Conservation (phyloP, 2,113 vertebrate species). For the Natator depressus region DNA sequence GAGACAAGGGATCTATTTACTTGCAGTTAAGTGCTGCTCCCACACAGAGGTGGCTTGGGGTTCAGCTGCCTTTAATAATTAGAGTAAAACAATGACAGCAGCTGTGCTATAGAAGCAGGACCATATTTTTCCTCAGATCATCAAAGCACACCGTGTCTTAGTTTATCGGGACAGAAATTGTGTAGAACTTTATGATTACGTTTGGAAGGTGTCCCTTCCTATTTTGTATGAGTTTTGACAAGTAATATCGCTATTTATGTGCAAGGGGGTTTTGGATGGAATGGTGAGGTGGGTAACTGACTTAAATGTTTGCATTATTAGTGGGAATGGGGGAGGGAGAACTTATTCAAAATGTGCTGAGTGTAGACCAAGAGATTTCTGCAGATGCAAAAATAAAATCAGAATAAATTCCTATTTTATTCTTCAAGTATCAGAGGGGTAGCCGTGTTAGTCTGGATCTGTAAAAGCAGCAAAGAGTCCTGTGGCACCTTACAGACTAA, state of each 20-base stretch:
- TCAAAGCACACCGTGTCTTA: background rate
- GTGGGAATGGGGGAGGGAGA: background rate
- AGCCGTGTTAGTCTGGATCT: too few relatives aligned
- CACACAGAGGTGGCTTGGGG: background rate
- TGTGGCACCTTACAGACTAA: too few relatives aligned
- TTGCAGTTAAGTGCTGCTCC: background rate
- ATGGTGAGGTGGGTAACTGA: background rate
- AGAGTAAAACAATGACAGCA: background rate
- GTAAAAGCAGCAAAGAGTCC: too few relatives aligned
- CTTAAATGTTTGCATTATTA: background rate
- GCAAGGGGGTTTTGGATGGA: background rate
- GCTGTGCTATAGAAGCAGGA: background rate
- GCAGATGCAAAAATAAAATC: background rate
- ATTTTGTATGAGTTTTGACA: background rate
- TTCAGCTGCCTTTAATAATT: constrained; percentile 6
- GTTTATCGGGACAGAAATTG: background rate
- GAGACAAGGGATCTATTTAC: constrained; percentile 24
- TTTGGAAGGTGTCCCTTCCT: background rate
- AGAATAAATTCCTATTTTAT: background rate
- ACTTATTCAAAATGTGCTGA: background rate
- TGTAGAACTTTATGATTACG: background rate
- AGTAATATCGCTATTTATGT: background rate
- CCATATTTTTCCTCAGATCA: background rate
- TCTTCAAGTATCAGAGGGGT: too few relatives aligned
- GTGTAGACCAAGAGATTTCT: background rate